These are phyloP conservation scores for Sciurus vulgaris DNA, from an alignment of 2,797 vertebrate species.

Conservation along the genomic window DNA sequence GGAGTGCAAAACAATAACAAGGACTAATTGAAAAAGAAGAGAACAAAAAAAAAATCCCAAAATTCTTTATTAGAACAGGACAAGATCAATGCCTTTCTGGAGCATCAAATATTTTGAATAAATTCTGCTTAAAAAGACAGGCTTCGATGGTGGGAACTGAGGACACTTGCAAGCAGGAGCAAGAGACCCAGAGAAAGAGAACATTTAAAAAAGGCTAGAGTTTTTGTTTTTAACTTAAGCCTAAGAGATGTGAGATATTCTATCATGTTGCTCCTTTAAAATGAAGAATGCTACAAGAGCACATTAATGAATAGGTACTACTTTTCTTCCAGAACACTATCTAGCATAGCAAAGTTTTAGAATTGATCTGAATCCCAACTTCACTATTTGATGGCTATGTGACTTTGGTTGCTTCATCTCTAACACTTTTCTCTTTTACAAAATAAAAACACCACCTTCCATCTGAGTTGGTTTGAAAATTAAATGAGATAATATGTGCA, in stretches of 20 bases:
- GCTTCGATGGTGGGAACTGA: background rate
- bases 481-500: conserved; percentile 11
- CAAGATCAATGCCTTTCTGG: conserved; percentile 30
- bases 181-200: background rate
- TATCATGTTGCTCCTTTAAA: conserved; percentile 21
- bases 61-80: conserved; percentile 10
- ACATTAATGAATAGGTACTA: conserved; percentile 13
- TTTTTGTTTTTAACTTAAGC: conserved; percentile 29
- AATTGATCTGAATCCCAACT: conserved; percentile 20
- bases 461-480: background rate
- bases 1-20: conserved; percentile 61
- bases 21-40: background rate
- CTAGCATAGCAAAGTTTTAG: background rate
- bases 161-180: background rate
- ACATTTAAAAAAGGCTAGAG: background rate
- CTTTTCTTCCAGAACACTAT: background rate
- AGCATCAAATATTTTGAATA: conserved; percentile 41
- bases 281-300: background rate
- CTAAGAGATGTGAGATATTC: background rate
- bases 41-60: background rate
- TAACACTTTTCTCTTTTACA: conserved; percentile 22
- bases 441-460: conserved; percentile 16
- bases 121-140: conserved; percentile 8
- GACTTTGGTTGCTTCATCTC: conserved; percentile 9
- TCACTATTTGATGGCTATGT: background rate